Percentiles rank a stretch among this genome's conserved stretches.
phyloP scores from a whole-genome alignment of 2,113 vertebrate genomes.

The Lathamus discolor region DNA sequence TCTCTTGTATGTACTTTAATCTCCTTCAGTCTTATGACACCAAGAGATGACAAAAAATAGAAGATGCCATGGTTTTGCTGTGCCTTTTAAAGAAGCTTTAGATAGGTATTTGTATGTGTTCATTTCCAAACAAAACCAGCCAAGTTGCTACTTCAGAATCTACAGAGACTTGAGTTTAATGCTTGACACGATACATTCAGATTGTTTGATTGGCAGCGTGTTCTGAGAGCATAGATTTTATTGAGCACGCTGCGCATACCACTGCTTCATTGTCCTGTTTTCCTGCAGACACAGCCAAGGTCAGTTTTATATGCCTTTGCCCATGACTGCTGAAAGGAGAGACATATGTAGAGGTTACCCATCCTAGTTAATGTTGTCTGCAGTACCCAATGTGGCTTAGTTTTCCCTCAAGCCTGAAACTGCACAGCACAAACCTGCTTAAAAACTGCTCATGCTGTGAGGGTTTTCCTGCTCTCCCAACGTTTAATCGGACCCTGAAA shows the following conservation, averaged over 20 bases:
- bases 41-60: background rate
- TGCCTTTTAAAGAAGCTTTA: background rate
- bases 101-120: fast-evolving
- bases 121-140: background rate
- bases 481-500: background rate
- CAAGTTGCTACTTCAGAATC: background rate
- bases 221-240: background rate
- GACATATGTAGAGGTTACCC: background rate
- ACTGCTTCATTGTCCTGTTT: background rate
- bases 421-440: background rate
- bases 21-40: background rate
- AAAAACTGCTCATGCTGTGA: background rate
- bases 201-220: background rate
- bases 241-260: background rate
- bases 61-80: background rate
- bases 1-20: background rate
- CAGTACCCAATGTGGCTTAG: fast-evolving
- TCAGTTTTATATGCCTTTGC: background rate
- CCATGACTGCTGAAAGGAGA: background rate
- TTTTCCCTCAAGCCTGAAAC: background rate
- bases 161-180: background rate
- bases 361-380: background rate
- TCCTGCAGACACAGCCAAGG: background rate
- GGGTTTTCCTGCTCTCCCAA: background rate
- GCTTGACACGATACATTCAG: background rate